Conservation (phyloP, 2,888 invertebrate species). For the Drosophila cognata region DNA sequence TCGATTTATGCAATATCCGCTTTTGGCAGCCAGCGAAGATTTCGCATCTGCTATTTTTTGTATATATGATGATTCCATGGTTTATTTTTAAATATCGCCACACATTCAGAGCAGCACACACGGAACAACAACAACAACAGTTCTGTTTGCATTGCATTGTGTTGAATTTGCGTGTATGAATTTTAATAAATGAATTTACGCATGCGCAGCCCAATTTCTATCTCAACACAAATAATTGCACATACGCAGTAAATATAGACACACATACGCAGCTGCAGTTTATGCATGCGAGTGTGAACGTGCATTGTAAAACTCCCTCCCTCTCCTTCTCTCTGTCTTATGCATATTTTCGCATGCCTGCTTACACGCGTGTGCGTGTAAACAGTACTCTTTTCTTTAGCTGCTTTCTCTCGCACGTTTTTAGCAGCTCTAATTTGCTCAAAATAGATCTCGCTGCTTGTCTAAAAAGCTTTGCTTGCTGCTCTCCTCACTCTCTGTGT, state of each 20-base stretch:
- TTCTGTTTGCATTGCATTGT: slow-evolving; percentile 46
- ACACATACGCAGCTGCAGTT: slow-evolving; percentile 1
- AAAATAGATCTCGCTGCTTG: slow-evolving; percentile 57
- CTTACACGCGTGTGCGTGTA: slow-evolving; percentile 19
- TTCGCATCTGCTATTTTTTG: slow-evolving; percentile 20
- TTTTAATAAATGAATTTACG: slow-evolving; percentile 43
- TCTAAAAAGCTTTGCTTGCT: slow-evolving; percentile 19
- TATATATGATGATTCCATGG: slow-evolving; percentile 77
- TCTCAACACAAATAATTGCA: neutral
- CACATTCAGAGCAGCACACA: slow-evolving; percentile 39
- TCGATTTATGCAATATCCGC: slow-evolving; percentile 49
- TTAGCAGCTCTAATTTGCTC: slow-evolving; percentile 34
- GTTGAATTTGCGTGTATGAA: slow-evolving; percentile 23
- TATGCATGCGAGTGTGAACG: slow-evolving; percentile 17
- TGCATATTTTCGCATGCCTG: slow-evolving; percentile 56
- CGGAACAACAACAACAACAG: slow-evolving; percentile 12
- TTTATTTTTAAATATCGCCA: slow-evolving; percentile 77
- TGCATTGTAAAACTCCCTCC: slow-evolving; percentile 35
- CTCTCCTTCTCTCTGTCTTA: slow-evolving; percentile 27
- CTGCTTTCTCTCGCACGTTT: slow-evolving; percentile 16
- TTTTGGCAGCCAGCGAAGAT: slow-evolving; percentile 29
- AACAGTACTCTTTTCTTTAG: slow-evolving; percentile 28
- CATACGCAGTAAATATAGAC: neutral
- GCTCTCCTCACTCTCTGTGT: slow-evolving; percentile 13
- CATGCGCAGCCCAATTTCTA: slow-evolving; percentile 56